Evolutionary conservation across 2,113 vertebrate genomes (phyloP).

Genomic region (Chlorocebus sabaeus): DNA sequence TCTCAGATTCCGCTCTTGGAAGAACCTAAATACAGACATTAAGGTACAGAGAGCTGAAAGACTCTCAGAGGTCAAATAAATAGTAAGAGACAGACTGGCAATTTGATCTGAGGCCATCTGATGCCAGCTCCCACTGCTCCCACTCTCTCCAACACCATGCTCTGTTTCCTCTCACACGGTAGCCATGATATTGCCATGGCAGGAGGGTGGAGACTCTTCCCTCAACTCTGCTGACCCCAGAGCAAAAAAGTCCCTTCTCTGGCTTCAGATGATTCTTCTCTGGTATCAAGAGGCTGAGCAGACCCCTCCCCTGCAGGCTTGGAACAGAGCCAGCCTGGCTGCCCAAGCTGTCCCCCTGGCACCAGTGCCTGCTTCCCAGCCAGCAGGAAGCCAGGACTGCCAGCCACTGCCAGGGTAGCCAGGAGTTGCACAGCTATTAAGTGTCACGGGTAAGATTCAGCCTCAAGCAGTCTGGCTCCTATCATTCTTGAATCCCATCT

Average conservation of each 20-base stretch:
- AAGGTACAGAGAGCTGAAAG: neutral
- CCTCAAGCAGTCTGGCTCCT: neutral
- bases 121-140: neutral
- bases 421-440: neutral
- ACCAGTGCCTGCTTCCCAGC: neutral
- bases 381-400: neutral
- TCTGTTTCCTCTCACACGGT: fast-evolving
- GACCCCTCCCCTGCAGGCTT: neutral
- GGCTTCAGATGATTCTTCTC: neutral
- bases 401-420: neutral
- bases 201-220: neutral
- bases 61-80: neutral
- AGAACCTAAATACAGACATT: neutral
- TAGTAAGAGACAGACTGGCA: neutral
- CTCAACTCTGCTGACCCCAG: neutral
- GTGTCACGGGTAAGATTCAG: neutral
- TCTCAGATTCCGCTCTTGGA: neutral
- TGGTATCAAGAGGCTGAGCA: neutral
- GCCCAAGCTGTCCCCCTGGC: neutral
- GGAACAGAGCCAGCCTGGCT: neutral
- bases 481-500: neutral
- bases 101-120: neutral
- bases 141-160: neutral
- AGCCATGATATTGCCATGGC: fast-evolving
- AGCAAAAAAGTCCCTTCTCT: neutral